These are phyloP conservation scores for Bubalus kerabau DNA, from an alignment of 2,113 vertebrate genomes.

Conservation along the genomic window DNA sequence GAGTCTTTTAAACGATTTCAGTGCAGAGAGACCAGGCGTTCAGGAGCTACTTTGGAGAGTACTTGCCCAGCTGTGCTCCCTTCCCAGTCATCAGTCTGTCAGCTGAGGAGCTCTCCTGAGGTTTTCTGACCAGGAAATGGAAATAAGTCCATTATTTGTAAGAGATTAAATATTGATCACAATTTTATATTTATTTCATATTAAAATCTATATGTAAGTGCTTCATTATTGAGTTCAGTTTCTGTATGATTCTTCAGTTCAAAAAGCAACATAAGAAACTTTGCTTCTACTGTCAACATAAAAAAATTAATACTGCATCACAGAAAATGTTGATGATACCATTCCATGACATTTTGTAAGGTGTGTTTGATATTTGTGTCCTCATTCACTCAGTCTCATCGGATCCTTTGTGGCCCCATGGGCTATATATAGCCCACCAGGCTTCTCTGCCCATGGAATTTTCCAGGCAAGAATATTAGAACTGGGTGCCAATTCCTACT, in stretches of 20 bases:
- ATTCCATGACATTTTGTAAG: not conserved
- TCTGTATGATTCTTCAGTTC: constrained; percentile 19
- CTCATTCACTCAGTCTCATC: not conserved
- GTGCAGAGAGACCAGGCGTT: not conserved
- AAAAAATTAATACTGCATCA: not conserved
- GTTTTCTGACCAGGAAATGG: constrained; percentile 66
- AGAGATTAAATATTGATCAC: constrained; percentile 73
- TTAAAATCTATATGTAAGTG: constrained; percentile 69
- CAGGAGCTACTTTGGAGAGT: not conserved
- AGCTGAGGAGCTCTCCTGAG: constrained; percentile 27
- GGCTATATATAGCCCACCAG: not conserved
- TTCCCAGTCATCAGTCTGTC: constrained; percentile 5
- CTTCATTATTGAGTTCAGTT: constrained; percentile 51
- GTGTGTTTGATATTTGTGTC: not conserved
- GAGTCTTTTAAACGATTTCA: not conserved
- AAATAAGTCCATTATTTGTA: constrained; percentile 67
- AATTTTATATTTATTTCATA: constrained; percentile 68
- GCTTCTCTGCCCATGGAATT: not conserved
- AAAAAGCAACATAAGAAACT: constrained; percentile 12
- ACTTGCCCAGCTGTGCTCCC: not conserved
- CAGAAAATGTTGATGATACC: not conserved
- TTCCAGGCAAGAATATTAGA: not conserved
- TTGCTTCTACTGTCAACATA: constrained; percentile 21
- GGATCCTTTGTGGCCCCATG: not conserved
- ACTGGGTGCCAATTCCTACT: not conserved